Base-by-base conservation (phyloP, 2,113 vertebrate genomes). In the Nesogale talazaci region DNA sequence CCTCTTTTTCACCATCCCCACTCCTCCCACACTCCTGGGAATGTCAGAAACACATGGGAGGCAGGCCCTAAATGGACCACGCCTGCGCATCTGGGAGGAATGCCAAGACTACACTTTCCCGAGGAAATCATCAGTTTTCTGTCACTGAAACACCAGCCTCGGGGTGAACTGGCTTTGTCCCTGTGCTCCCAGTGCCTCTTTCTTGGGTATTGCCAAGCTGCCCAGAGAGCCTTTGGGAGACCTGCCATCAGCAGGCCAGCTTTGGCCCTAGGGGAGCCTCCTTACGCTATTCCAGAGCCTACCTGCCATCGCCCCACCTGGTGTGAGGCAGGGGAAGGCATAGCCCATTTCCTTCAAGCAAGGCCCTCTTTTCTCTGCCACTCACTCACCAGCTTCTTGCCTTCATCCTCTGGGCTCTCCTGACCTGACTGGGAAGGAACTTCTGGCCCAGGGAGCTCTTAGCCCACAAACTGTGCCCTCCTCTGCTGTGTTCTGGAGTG, bases 271-370 rank as follows among this genome's bases (percentile, higher is more conserved):
- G 46, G 46, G 46, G 46, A 52, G 46, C 46, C 46, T 10, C 46
- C 46, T 52, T 15, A 59, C 9, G 17, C 61, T 1, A 3, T 25
- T 15, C 25, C 46, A 52, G 46, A 52, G 46, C 14, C 46, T 52
- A 52, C 27, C 34, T 1, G 29, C n/a, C 23, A 2, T 0, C 14
- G 19, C 46, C 40, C 65, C 9, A 3, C 14, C 5, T 29, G 9
- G 38, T 2, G 0, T n/a, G 29, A 56, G 23, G n/a, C 38, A 52
- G 42, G 8, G 7, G 23, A 34, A 15, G 40, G 9, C 40, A 7
- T 11, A 25, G 23, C 23, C 52, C 31, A 0, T n/a, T 11, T 42
- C 74, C 25, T 36, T 3, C 23, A 17, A 10, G 1, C 6, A 6
- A 63, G 52, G 17, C 38, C 22, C 2, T 3, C 65, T 56, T 56